Evolutionary conservation across 2,888 invertebrate species (phyloP).

Genomic region (Prenolepis imparis): DNA sequence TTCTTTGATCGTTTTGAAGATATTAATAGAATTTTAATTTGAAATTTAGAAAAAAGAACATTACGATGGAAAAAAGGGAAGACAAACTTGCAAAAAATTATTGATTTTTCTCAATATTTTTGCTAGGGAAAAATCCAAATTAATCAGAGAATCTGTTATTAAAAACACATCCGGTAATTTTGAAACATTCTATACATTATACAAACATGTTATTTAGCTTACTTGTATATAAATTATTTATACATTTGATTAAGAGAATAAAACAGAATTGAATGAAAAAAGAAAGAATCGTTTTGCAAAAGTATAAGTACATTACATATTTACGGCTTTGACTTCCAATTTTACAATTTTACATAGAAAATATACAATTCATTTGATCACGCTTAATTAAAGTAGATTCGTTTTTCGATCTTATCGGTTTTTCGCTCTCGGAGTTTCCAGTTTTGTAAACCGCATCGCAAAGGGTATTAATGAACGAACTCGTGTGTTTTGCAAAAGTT

Average conservation of each 20-base stretch:
- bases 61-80: background rate
- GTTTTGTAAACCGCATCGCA: slow-evolving; percentile 1
- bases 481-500: background rate
- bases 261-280: background rate
- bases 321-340: background rate
- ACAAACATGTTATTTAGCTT: background rate
- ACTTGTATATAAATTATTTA: background rate
- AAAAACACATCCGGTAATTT: background rate
- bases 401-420: background rate
- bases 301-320: background rate
- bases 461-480: background rate
- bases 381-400: slow-evolving; percentile 1
- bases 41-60: background rate
- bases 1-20: background rate
- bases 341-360: background rate
- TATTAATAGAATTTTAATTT: background rate
- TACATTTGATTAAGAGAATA: background rate
- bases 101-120: background rate
- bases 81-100: background rate
- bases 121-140: background rate
- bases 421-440: background rate
- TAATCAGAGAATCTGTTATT: background rate
- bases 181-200: background rate
- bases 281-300: background rate
- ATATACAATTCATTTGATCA: slow-evolving; percentile 18